Base-by-base conservation (phyloP, 2,888 invertebrate species). In the Netelia inedita region DNA sequence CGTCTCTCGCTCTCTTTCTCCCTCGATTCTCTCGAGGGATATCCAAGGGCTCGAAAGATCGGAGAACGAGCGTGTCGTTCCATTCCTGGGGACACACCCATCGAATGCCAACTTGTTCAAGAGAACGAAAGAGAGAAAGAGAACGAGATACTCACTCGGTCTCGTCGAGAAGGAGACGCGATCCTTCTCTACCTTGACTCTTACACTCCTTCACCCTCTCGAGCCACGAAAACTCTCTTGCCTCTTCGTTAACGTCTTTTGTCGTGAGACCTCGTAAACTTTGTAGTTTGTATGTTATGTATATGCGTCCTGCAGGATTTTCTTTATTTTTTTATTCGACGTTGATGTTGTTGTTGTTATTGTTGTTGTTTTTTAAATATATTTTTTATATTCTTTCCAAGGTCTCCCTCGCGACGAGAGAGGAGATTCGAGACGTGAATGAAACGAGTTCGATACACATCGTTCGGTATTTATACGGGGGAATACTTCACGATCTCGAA, bases 241-340 rank as follows among this genome's bases (percentile, higher is more conserved):
- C 82, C 79, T 83, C 82, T 86, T 87, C 85, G 85, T 87, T 86
- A 87, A 86, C 85, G 86, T 86, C 86, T 86, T 87, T 86, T 87
- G 87, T 86, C 83, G 82, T 75, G 86, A 80, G 82, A 82, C 79
- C 86, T 87, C 86, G 83, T 86, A 87, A 87, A 86, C 83, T 85
- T 85, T 79, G 80, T 79, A 82, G 85, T 85, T 85, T 85, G 82
- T 85, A 85, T 50, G 82, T 82, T 82, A 74, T 66, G 71, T 85
- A 59, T 76, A 65, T 71, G 46, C 73, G 57, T 79, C 78, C 75
- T 55, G 75, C 59, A 59, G 79, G 68, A 80, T 59, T 75, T 74
- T 82, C 68, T 63, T 43, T 57, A 11, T 35, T 57, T 57, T 55
- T 19, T 19, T 35, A 11, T 66, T 19, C 53, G 9, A 10, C n/a